Evolutionary conservation across 2,888 invertebrate species (phyloP).

Genomic region (Drosophila koepferae): DNA sequence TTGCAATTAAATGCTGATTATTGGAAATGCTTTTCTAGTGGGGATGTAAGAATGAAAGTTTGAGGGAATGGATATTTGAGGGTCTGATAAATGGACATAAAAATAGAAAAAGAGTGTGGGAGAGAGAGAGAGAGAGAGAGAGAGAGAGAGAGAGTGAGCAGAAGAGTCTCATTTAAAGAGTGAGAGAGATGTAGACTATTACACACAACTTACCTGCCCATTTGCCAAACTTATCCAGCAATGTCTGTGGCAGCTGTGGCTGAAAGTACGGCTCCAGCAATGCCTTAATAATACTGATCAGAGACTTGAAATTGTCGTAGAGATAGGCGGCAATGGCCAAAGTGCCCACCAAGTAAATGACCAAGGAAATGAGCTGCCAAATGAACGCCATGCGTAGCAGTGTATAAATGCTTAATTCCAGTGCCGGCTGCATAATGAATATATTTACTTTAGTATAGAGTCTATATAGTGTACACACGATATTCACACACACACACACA

Average conservation of each 20-base stretch:
- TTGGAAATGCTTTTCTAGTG: not conserved
- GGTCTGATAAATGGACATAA: not conserved
- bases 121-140: not conserved
- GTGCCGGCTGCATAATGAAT: conserved; percentile 62
- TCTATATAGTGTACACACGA: conserved; percentile 28
- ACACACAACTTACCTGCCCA: conserved; percentile 93
- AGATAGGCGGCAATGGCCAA: conserved; percentile 71
- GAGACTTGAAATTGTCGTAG: conserved; percentile 87
- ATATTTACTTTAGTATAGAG: conserved; percentile 5
- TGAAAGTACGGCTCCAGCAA: conserved; percentile 89
- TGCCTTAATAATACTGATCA: conserved; percentile 87
- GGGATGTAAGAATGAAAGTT: not conserved
- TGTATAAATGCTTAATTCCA: conserved; percentile 70
- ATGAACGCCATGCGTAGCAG: conserved; percentile 77
- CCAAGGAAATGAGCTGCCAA: conserved; percentile 72
- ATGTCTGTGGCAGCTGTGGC: conserved; percentile 87
- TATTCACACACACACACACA: not conserved
- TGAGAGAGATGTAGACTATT: not conserved
- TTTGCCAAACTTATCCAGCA: conserved; percentile 90
- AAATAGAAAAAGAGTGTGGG: not conserved
- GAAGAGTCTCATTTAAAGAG: not conserved
- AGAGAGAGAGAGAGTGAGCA: not conserved
- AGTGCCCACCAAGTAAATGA: conserved; percentile 77
- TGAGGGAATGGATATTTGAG: not conserved
- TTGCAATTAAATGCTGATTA: not conserved